Evolutionary conservation across 35 echinoderm and acorn worm genomes (phyloP).

Genomic region (Stichopus chloronotus): DNA sequence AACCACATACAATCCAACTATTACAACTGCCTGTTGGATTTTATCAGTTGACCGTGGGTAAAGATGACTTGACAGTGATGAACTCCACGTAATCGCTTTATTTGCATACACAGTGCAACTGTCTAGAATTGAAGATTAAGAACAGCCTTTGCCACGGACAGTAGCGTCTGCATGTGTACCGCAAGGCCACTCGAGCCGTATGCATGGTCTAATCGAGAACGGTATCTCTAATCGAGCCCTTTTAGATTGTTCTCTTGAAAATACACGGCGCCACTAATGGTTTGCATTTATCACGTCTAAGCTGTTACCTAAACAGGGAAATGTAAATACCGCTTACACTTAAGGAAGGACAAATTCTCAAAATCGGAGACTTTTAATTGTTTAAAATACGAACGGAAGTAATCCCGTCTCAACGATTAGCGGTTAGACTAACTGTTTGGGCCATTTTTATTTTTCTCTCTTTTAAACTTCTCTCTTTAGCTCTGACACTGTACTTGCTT

Average conservation of each 20-base stretch:
- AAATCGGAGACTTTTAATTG: conserved; percentile 16
- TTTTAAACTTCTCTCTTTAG: neutral
- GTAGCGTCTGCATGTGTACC: neutral
- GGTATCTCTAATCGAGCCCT: conserved; percentile 28
- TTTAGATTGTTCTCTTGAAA: conserved; percentile 11
- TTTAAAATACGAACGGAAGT: conserved; percentile 44
- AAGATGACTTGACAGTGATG: neutral
- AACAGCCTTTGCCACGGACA: neutral
- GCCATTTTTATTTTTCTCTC: neutral
- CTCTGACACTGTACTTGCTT: neutral
- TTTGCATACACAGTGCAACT: neutral
- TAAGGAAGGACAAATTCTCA: conserved; percentile 7
- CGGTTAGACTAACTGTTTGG: neutral
- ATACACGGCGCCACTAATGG: conserved; percentile 39
- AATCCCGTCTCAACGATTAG: neutral
- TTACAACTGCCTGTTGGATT: neutral
- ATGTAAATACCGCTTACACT: conserved; percentile 30
- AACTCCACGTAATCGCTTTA: neutral
- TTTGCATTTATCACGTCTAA: conserved; percentile 32
- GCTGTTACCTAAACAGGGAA: conserved; percentile 28
- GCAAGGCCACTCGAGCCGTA: neutral
- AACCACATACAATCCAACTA: neutral
- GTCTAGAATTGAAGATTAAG: neutral
- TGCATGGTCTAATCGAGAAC: neutral
- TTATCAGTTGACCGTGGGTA: no score